Conservation (phyloP, 2,888 invertebrate species). For the Trichogramma dendrolimi region DNA sequence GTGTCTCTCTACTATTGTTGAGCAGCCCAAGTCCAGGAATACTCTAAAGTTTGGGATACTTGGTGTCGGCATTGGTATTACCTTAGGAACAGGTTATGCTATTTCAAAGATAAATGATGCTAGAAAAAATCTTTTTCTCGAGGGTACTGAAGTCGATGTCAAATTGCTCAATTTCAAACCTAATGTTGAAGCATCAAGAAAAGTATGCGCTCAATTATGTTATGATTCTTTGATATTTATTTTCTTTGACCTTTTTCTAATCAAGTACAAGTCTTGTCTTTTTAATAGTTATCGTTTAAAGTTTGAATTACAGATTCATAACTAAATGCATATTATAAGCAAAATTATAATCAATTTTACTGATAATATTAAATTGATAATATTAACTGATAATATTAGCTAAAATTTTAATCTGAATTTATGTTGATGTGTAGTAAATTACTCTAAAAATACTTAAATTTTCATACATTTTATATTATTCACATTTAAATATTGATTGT, state of each 20-base stretch:
- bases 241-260: background rate
- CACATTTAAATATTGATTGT: no score
- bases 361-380: background rate
- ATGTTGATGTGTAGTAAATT: no score
- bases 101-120: conserved; percentile 51
- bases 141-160: conserved; percentile 47
- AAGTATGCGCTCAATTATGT: conserved; percentile 43
- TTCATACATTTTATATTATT: no score
- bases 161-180: conserved; percentile 52
- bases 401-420: background rate
- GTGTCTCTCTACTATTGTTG: conserved; percentile 35
- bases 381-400: background rate
- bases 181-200: conserved; percentile 52
- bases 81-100: conserved; percentile 55
- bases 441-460: background rate
- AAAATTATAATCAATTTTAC: background rate
- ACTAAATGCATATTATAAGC: background rate
- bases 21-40: conserved; percentile 35
- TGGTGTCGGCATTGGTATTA: conserved; percentile 59
- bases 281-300: background rate
- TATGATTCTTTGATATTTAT: background rate
- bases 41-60: conserved; percentile 57
- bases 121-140: conserved; percentile 51
- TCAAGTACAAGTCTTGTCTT: background rate
- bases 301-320: background rate